Evolutionary conservation across 2,113 vertebrate genomes (phyloP).

Genomic region (Macrotus californicus): DNA sequence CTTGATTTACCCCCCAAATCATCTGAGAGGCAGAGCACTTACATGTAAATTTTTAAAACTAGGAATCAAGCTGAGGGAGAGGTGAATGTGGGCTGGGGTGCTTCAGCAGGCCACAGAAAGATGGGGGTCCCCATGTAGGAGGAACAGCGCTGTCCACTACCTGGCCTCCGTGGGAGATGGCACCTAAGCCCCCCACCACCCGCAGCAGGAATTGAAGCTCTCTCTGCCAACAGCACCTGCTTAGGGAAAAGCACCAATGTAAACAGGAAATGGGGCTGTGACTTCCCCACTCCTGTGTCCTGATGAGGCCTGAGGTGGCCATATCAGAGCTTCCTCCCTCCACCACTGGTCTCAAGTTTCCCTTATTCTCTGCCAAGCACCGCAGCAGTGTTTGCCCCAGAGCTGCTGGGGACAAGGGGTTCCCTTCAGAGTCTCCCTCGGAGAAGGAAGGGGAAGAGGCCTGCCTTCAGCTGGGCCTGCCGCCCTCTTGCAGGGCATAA

Average conservation of each 20-base stretch:
- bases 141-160: background rate
- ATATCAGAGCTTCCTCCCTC: background rate
- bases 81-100: background rate
- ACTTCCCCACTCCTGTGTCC: background rate
- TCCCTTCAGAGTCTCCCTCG: background rate
- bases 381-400: background rate
- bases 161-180: background rate
- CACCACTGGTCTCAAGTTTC: no score
- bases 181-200: background rate
- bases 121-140: background rate
- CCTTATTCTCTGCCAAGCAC: background rate
- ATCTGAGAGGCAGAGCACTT: no score
- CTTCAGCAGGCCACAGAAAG: background rate
- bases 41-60: background rate
- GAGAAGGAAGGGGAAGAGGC: background rate
- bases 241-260: background rate
- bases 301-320: background rate
- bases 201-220: background rate
- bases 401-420: background rate
- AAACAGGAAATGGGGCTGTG: background rate
- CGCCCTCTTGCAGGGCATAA: background rate
- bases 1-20: background rate
- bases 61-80: background rate
- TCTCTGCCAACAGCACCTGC: background rate
- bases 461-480: background rate